phyloP scores from a whole-genome alignment of 2,113 vertebrate species.

The Aramus guarauna region DNA sequence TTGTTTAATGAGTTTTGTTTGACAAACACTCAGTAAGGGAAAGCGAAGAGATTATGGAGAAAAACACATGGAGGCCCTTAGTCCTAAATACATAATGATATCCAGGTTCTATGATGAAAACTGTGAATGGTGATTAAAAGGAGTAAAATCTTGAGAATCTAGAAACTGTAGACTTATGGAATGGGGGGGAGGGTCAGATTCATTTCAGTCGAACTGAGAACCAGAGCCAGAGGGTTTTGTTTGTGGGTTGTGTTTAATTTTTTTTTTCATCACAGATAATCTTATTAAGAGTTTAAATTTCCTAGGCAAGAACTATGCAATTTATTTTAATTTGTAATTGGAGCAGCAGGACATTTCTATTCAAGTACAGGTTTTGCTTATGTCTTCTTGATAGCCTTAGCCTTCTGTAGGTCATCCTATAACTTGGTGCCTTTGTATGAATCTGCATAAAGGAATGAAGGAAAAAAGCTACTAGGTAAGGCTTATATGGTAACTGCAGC shows the following conservation, averaged over 20 bases:
- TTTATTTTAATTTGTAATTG: conserved; percentile 4
- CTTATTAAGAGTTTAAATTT: conserved; percentile 41
- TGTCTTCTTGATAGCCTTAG: background rate
- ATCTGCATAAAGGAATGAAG: background rate
- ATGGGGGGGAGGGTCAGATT: background rate
- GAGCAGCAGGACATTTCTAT: background rate
- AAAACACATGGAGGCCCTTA: conserved; percentile 13
- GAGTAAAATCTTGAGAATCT: background rate
- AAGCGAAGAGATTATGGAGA: conserved; percentile 59
- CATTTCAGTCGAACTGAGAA: background rate
- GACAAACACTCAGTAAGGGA: conserved; percentile 49
- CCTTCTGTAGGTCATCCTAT: background rate
- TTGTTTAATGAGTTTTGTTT: conserved; percentile 57
- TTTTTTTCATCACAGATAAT: conserved; percentile 14
- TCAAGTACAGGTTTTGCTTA: background rate
- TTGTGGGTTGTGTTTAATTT: background rate
- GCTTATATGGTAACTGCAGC: background rate
- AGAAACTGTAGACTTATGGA: background rate
- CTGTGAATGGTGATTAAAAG: background rate
- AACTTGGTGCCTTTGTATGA: background rate
- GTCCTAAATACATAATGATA: background rate
- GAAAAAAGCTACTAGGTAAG: background rate
- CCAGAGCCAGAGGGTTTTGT: background rate
- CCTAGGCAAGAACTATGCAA: background rate
- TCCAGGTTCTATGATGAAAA: background rate